phyloP scores from a whole-genome alignment of 2,797 vertebrate species.

The Clarias platycephalus region DNA sequence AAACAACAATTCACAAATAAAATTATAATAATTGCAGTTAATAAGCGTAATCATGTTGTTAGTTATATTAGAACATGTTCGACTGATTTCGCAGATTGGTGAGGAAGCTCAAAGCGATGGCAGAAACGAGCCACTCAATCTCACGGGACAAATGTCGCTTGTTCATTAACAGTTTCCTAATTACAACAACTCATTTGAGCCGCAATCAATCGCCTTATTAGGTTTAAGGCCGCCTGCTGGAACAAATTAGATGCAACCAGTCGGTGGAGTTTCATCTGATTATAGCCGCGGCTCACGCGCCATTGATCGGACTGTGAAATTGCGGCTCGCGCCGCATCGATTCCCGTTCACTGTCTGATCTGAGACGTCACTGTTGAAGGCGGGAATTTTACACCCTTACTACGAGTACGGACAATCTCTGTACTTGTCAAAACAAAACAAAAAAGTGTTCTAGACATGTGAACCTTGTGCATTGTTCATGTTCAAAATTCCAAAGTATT shows the following conservation, averaged over 20 bases:
- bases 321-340: conserved; percentile 71
- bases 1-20: neutral
- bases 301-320: conserved; percentile 70
- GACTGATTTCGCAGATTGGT: conserved; percentile 52
- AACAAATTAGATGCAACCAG: conserved; percentile 81
- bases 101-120: conserved; percentile 76
- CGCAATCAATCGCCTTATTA: conserved; percentile 87
- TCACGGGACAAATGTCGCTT: conserved; percentile 68
- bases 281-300: conserved; percentile 67
- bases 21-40: conserved; percentile 21
- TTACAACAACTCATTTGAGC: conserved; percentile 80
- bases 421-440: neutral
- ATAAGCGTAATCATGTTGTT: conserved; percentile 31
- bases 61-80: conserved; percentile 44
- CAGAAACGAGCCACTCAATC: conserved; percentile 76
- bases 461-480: neutral
- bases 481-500: neutral
- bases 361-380: conserved; percentile 6
- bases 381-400: neutral
- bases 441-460: neutral
- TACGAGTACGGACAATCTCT: neutral
- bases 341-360: conserved; percentile 42
- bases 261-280: conserved; percentile 71
- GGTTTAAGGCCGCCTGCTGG: conserved; percentile 73
- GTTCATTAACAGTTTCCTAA: conserved; percentile 86